Percentiles rank a stretch among this genome's conserved stretches.
Conservation (phyloP, 2,113 vertebrate genomes). For the Azemiops feae region DNA sequence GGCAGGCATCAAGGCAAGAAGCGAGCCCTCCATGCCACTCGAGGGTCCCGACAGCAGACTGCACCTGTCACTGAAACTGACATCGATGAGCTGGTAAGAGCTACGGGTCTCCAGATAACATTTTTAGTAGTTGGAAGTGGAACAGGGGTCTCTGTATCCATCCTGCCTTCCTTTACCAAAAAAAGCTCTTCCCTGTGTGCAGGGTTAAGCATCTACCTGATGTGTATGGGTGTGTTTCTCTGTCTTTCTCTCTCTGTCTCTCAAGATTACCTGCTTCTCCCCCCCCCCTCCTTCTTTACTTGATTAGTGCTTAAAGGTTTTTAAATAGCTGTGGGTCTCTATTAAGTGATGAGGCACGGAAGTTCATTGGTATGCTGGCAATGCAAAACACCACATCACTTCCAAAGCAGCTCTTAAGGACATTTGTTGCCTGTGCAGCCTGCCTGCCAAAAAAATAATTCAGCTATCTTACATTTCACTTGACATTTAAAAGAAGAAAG, state of each 20-base stretch:
- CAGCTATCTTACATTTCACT: conserved; percentile 57
- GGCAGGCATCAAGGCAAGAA: conserved; percentile 82
- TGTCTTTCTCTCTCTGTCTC: not conserved
- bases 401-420: conserved; percentile 43
- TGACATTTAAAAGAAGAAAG: conserved; percentile 63
- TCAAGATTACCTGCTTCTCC: not conserved
- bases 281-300: conserved; percentile 26
- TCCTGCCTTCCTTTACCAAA: not conserved
- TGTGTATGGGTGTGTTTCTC: conserved; percentile 42
- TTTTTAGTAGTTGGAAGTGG: not conserved
- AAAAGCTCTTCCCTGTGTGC: not conserved
- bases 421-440: conserved; percentile 64
- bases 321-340: conserved; percentile 74
- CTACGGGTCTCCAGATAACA: conserved; percentile 4
- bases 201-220: not conserved
- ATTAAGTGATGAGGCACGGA: conserved; percentile 39
- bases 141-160: conserved; percentile 16
- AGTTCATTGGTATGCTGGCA: conserved; percentile 66
- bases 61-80: conserved; percentile 78
- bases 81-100: conserved; percentile 92
- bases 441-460: conserved; percentile 47
- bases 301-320: conserved; percentile 64
- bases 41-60: conserved; percentile 67
- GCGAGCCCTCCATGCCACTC: conserved; percentile 58
- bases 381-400: conserved; percentile 56